Base-by-base conservation (phyloP, 2,797 vertebrate genomes). In the Oryzias sinensis region DNA sequence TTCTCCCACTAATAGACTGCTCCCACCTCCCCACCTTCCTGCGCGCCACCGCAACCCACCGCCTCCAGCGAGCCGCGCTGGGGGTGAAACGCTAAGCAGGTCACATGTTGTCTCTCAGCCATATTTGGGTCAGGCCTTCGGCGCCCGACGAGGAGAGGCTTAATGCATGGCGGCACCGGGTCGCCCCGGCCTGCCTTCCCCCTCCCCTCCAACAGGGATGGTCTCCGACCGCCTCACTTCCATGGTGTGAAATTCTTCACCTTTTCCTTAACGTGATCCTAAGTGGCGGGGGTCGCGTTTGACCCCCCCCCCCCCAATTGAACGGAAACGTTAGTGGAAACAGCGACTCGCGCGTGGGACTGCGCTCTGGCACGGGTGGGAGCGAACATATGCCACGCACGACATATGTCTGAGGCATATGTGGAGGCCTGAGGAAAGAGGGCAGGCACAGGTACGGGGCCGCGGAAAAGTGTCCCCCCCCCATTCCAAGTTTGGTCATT, bases 91-190 rank as follows among this genome's bases (percentile, higher is more conserved):
- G 84, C 90, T 92, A 93, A 93, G 92, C 94, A 91, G 95, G 95
- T 96, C 95, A 97, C 95, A 95, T 94, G 94, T 93, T 94, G 93
- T 95, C 93, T 95, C 95, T 95, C 93, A 95, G 93, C 94, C 94
- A 95, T 95, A 98, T 98, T 98, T 96, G 94, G 97, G 94, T 98
- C 96, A 97, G 92, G 91, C 90, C 91, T 86, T 88, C 86, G 85
- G 94, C 91, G 86, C 80, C 87, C 87, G 88, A 92, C 86, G 89
- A 82, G 84, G 91, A 87, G 82, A 86, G 83, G 90, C 89, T 92
- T 89, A 83, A 91, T 90, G 83, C 89, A 93, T 87, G 90, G 91
- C 93, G 87, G 90, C 92, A 90, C 90, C 74, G 88, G 89, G 88
- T 81, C 92, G 77, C 76, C 80, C 79, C 78, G 11, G 3, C 33